Evolutionary conservation across 30 jellyfish, hydroid and myxozoan genomes (phyloP), one percentile per base, ranked within the genome.

Genomic region (Nemopilema nomurai): DNA sequence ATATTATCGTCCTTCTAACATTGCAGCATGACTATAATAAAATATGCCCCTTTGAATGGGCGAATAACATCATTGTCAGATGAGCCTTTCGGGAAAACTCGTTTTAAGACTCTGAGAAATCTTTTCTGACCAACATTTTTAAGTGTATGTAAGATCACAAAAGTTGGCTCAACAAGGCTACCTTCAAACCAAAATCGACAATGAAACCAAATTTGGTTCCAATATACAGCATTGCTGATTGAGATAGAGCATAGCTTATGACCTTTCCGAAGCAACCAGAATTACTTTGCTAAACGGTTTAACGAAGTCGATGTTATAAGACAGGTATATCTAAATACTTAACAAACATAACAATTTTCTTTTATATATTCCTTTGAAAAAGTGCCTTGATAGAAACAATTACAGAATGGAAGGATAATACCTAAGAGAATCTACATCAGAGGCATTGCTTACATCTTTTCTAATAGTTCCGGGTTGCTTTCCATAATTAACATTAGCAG

Each of bases 401-500:
- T 41, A n/a, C 13, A 3, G 13, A 41, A 41, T 41, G 57, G 13
- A 41, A 3, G 57, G 13, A 41, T 3, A 13, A 41, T 41, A 3
- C 57, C 6, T 6, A 41, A 41, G 13, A 6, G 6, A 41, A 41
- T 13, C 13, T 41, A 41, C n/a, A 41, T 41, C 57, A 41, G 9
- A 41, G 57, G 13, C 13, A 41, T 13, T 41, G 13, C 13, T 41
- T 13, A 79, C 84, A 64, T 80, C 62, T 94, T 94, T 70, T 94
- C 99, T 85, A 94, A 65, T 52, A 94, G 77, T 27, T 81, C 79
- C 1, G 99, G 99, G 73, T 94, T 83, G 24, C 85, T 80, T 62
- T 94, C 97, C 97, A 94, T 89, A 71, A 94, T 94, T 21, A 94
- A 26, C 90, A 80, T 81, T 3, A 94, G 93, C 24, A 94, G 84